Conservation (phyloP, 1,140 invertebrate species). For the Oryctes rhinoceros region DNA sequence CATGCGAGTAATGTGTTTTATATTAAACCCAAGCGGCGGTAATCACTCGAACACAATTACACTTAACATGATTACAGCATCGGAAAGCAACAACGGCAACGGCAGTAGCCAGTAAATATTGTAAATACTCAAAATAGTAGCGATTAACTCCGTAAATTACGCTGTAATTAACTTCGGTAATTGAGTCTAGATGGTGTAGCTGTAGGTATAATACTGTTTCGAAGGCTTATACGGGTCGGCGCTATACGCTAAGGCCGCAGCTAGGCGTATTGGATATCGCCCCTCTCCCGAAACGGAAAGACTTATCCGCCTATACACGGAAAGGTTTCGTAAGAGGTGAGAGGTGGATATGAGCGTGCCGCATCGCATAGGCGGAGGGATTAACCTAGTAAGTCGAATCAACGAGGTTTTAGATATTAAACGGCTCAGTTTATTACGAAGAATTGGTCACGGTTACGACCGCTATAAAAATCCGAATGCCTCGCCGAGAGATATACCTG, state of each 20-base stretch:
- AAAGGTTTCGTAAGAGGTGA: not conserved
- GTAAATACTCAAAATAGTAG: constrained; percentile 30
- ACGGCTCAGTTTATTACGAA: not conserved
- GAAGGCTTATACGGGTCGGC: constrained; percentile 2
- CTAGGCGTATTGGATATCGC: too few relatives aligned
- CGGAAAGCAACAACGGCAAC: not conserved
- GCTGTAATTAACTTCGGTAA: constrained; percentile 35
- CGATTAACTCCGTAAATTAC: constrained; percentile 34
- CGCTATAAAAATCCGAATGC: not conserved
- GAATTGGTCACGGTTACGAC: constrained; percentile 8
- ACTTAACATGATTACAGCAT: not conserved
- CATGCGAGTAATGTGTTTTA: not conserved
- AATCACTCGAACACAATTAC: constrained; percentile 21
- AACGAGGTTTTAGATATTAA: constrained; percentile 19
- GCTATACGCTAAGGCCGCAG: not conserved
- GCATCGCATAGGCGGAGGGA: not conserved
- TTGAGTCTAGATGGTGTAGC: constrained; percentile 16
- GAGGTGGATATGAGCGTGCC: not conserved
- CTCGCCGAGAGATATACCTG: not conserved
- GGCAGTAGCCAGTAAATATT: not conserved
- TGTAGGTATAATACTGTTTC: not conserved
- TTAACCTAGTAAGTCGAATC: constrained; percentile 3
- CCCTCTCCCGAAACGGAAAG: too few relatives aligned
- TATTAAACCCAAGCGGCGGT: not conserved
- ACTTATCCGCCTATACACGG: not conserved